Conservation (phyloP, 2,113 vertebrate species). For the Montifringilla adamsi region DNA sequence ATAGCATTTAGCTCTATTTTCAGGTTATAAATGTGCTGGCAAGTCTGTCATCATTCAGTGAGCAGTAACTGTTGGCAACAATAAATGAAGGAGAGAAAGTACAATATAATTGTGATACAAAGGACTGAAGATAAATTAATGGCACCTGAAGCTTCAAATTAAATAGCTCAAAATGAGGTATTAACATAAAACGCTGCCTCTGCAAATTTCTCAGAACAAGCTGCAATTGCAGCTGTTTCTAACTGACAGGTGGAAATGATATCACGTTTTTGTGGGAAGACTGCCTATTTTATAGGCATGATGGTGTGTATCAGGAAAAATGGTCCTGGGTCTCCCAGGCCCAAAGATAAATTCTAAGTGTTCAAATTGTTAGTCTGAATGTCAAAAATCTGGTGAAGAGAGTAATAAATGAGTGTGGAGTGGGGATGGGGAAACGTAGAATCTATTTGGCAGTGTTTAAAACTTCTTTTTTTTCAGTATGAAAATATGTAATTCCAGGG, state of each 20-base stretch:
- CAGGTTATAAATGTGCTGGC: neutral
- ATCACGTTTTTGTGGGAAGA: neutral
- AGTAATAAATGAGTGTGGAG: neutral
- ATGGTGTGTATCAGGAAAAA: neutral
- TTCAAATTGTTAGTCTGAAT: neutral
- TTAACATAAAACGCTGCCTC: neutral
- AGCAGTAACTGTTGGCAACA: conserved; percentile 2
- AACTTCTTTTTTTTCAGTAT: neutral
- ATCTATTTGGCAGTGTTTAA: neutral
- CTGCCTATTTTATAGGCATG: neutral
- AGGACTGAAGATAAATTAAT: conserved; percentile 3
- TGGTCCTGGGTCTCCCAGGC: neutral
- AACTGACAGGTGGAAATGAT: neutral
- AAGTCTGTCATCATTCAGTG: neutral
- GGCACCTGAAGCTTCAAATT: conserved; percentile 18
- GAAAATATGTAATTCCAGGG: neutral
- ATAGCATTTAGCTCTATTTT: conserved; percentile 2
- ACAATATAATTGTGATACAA: conserved; percentile 9
- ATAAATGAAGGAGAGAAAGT: neutral
- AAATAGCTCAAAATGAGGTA: conserved; percentile 16
- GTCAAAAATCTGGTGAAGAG: neutral
- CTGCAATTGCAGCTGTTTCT: neutral
- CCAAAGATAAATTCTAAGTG: neutral
- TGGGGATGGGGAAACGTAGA: rapidly evolving
- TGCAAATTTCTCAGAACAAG: neutral